Percentiles rank a stretch among this genome's conserved stretches.
phyloP scores from a whole-genome alignment of 2,888 invertebrate genomes.

The Ptychoptera albimana region DNA sequence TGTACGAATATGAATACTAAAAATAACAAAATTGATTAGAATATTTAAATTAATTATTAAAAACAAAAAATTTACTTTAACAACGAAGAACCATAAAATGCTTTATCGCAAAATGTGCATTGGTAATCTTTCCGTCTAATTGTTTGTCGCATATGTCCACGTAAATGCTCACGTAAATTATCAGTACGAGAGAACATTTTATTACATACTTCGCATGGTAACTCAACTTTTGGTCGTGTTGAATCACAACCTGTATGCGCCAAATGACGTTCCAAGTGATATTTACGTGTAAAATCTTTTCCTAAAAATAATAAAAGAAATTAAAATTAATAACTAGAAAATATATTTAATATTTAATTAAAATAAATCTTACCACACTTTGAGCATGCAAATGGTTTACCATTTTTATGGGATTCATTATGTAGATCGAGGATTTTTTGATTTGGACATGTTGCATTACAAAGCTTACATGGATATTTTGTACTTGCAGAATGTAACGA shows the following conservation, averaged over 20 bases:
- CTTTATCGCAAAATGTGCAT: slow-evolving; percentile 48
- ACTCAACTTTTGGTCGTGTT: slow-evolving; percentile 17
- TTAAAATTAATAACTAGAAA: too few species aligned
- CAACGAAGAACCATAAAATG: slow-evolving; percentile 44
- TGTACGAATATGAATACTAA: slow-evolving; percentile 44
- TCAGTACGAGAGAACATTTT: slow-evolving; percentile 39
- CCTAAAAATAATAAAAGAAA: too few species aligned
- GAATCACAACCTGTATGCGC: slow-evolving; percentile 53
- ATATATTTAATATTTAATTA: too few species aligned
- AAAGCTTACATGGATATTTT: slow-evolving; percentile 46
- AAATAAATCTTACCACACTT: slow-evolving; percentile 34
- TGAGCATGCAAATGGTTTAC: slow-evolving; percentile 45
- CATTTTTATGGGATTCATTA: slow-evolving; percentile 44
- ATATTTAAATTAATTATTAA: background rate
- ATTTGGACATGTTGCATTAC: slow-evolving; percentile 47
- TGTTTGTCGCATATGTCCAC: slow-evolving; percentile 46
- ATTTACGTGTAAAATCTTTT: slow-evolving; percentile 56
- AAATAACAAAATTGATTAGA: background rate
- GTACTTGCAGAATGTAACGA: slow-evolving; percentile 51
- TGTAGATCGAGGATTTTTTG: slow-evolving; percentile 47
- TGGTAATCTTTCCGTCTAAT: slow-evolving; percentile 39
- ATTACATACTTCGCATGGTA: slow-evolving; percentile 29
- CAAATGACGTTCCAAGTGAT: slow-evolving; percentile 57
- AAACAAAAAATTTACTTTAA: slow-evolving; percentile 27
- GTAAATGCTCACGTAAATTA: slow-evolving; percentile 52